Percentiles rank a stretch among this genome's conserved stretches.
Conservation (phyloP, 2,888 invertebrate genomes). For the Willowsia nigromaculata region DNA sequence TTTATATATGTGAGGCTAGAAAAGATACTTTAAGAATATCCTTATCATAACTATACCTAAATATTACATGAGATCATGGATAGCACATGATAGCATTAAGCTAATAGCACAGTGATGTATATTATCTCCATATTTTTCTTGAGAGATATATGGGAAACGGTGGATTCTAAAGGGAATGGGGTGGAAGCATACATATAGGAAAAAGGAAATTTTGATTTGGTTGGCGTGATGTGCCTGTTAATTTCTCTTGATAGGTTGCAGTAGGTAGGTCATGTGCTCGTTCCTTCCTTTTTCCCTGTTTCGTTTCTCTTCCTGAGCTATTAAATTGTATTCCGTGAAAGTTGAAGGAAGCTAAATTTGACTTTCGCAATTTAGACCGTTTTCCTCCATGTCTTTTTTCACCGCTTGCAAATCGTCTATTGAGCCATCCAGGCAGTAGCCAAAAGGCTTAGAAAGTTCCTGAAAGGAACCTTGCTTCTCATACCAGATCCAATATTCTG, state of each 20-base stretch:
- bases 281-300: no score
- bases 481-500: slow-evolving; percentile 69
- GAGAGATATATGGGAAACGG: not conserved
- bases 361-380: not conserved
- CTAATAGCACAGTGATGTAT: not conserved
- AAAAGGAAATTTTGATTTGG: slow-evolving; percentile 22
- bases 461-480: slow-evolving; percentile 51
- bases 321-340: not conserved
- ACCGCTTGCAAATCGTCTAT: slow-evolving; percentile 18
- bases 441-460: slow-evolving; percentile 44
- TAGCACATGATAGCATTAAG: not conserved
- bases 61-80: not conserved
- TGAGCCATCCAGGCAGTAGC: slow-evolving; percentile 38
- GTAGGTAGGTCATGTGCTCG: not conserved
- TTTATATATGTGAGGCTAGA: not conserved
- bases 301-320: not conserved
- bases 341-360: not conserved
- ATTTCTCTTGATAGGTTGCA: slow-evolving; percentile 20
- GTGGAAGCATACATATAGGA: not conserved
- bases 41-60: not conserved
- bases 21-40: not conserved
- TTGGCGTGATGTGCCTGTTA: slow-evolving; percentile 39
- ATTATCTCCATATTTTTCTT: not conserved
- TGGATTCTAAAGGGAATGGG: not conserved
- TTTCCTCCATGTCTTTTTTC: not conserved